Evolutionary conservation across 23 tunicate genomes (phyloP).

Genomic region (Corella eumyota): DNA sequence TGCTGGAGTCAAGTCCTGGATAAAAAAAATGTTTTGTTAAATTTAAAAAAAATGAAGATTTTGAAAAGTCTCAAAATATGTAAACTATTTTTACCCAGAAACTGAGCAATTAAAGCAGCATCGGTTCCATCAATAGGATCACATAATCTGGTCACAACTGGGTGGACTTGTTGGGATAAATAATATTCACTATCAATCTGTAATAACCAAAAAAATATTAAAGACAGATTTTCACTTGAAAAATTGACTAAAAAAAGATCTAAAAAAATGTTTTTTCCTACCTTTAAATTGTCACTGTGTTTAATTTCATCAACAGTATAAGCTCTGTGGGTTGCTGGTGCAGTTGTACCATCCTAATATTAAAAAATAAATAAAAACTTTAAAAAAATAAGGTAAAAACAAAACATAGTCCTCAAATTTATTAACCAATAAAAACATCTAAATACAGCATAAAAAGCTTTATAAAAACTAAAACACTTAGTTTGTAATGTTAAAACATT

Average conservation of each 20-base stretch:
- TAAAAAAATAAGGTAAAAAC: background rate
- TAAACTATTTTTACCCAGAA: constrained; percentile 42
- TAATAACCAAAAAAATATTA: too few relatives aligned
- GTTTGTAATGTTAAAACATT: too few relatives aligned
- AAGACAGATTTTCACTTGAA: too few relatives aligned
- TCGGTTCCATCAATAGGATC: constrained; percentile 97
- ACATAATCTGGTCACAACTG: constrained; percentile 80
- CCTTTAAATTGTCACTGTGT: constrained; percentile 25
- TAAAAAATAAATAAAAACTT: background rate
- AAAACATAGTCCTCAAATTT: too few relatives aligned
- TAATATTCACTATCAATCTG: constrained; percentile 80
- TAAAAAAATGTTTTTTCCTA: constrained; percentile 3
- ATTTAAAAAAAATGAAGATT: too few relatives aligned
- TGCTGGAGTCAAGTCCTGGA: constrained; percentile 74
- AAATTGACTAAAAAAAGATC: too few relatives aligned
- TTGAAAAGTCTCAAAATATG: too few relatives aligned
- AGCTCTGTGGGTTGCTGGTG: constrained; percentile 81
- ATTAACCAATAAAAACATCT: too few relatives aligned
- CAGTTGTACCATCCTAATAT: constrained; percentile 58
- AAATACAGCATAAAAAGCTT: too few relatives aligned
- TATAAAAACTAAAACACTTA: too few relatives aligned
- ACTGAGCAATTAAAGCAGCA: constrained; percentile 72
- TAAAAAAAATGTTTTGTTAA: background rate
- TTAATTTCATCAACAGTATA: constrained; percentile 63
- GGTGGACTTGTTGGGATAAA: constrained; percentile 83